Evolutionary conservation across 2,797 vertebrate genomes (phyloP).

Genomic region (Lepus oiostolus): DNA sequence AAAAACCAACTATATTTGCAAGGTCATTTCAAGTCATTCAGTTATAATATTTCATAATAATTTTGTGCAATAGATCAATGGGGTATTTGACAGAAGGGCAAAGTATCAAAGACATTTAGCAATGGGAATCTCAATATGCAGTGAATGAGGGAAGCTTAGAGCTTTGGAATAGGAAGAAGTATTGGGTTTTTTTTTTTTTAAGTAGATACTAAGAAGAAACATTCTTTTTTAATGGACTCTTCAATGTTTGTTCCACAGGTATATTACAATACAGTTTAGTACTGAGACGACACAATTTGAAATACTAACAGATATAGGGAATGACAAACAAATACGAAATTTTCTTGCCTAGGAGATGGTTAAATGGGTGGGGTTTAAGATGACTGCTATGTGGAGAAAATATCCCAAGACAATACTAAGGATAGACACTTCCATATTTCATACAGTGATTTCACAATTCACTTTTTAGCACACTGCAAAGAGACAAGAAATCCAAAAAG

Average conservation of each 20-base stretch:
- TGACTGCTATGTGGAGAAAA: neutral
- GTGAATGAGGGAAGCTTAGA: neutral
- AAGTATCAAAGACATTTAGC: neutral
- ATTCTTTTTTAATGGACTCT: neutral
- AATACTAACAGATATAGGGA: neutral
- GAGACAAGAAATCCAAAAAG: conserved; percentile 17
- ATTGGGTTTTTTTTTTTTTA: neutral
- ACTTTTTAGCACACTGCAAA: conserved; percentile 2
- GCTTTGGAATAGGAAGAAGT: neutral
- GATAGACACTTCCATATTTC: neutral
- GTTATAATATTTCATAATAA: neutral
- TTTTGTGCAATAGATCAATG: neutral
- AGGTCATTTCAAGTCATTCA: conserved; percentile 44
- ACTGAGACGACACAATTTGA: neutral
- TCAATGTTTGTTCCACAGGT: neutral
- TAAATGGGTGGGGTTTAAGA: neutral
- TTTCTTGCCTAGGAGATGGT: neutral
- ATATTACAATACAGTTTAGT: neutral
- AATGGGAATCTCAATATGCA: neutral
- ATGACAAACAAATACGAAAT: conserved; percentile 42
- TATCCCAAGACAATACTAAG: conserved; percentile 5
- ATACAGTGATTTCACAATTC: conserved; percentile 40
- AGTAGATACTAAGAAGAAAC: conserved; percentile 8
- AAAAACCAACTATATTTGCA: conserved; percentile 26
- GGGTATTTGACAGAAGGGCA: neutral